Base-by-base conservation (phyloP, 1,140 invertebrate species). In the Drosophila murphyi region DNA sequence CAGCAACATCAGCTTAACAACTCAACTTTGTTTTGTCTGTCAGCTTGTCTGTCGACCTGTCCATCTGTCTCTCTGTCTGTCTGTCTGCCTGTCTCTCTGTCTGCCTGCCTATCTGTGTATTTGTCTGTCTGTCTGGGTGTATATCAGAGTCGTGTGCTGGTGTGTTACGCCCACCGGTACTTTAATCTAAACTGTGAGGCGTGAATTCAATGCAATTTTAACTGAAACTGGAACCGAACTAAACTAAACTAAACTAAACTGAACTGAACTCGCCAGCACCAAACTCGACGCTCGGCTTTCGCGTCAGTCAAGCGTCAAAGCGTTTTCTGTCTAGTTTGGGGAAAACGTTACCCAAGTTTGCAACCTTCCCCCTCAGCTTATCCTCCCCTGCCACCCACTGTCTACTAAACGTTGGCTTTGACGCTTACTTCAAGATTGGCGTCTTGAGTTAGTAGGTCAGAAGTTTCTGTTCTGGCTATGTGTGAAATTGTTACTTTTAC, bases 261-360 rank as follows among this genome's bases (percentile, higher is more conserved):
- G 20, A 20, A 20, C 37, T 12, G 32, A 47, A 35, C 45, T 68
- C 12, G 12, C 20, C 20, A 20, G 20, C 20, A 20, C 20, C 20
- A 67, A 39, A 37, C 60, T 57, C 41, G 31, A 31, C 35, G 8
- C 37, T 48, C 20, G 20, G 20, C 20, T 76, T 75, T 50, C 73
- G 75, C 82, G 80, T 87, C 82, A 86, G 71, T 86, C 82, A 86
- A 87, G 82, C 82, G 82, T 86, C 82, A 86, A 87, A 86, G 82
- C 78, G 82, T 70, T 86, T 78, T 75, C 78, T 76, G 71, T 85
- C 85, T 69, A 73, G 20, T 50, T 61, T 76, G 69, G 75, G 64
- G 77, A 82, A 82, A 82, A 67, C 75, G 81, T 73, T 87, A 75
- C 70, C 82, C 82, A 86, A 87, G 65, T 76, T 83, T 67, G 67